These are phyloP conservation scores for Tubiluchus corallicola DNA, from an alignment of 2,888 invertebrate species.

Conservation along the genomic window DNA sequence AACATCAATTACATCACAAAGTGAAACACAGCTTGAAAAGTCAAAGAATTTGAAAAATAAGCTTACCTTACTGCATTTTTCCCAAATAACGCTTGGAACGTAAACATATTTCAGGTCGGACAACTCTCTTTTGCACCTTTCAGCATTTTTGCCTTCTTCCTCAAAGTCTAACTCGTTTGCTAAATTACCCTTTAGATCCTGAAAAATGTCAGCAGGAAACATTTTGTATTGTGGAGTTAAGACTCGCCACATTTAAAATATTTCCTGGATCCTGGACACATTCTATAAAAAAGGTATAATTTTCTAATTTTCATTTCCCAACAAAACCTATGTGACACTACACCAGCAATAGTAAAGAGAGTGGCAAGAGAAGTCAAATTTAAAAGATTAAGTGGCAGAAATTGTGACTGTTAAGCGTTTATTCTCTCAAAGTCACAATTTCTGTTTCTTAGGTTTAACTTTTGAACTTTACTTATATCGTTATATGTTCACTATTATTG, in stretches of 20 bases:
- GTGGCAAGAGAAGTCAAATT: background rate
- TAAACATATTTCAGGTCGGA: conserved; percentile 40
- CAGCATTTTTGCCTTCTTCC: conserved; percentile 47
- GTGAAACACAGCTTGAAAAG: too few species aligned
- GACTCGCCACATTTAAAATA: too few species aligned
- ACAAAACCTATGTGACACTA: conserved; percentile 5
- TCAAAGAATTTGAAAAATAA: too few species aligned
- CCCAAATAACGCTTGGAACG: conserved; percentile 48
- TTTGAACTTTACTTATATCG: too few species aligned
- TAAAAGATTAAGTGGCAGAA: too few species aligned
- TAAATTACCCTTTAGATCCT: conserved; percentile 43
- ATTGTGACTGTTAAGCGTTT: too few species aligned
- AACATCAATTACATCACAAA: conserved; percentile 5
- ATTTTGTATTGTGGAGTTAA: too few species aligned
- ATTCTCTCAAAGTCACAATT: too few species aligned
- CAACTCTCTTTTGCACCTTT: conserved; percentile 44
- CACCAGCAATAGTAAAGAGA: background rate
- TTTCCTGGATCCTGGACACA: background rate
- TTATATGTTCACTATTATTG: too few species aligned
- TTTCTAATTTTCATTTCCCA: background rate
- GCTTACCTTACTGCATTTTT: conserved; percentile 28
- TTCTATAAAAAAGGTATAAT: background rate
- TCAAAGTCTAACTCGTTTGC: conserved; percentile 49
- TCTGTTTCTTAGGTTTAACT: too few species aligned
- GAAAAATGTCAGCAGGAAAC: too few species aligned